A percentile compares a stretch with the other conserved stretches of the same genome.
These are phyloP conservation scores for Cyclophora albipunctata DNA, from an alignment of 2,888 invertebrate species.

Conservation along the genomic window DNA sequence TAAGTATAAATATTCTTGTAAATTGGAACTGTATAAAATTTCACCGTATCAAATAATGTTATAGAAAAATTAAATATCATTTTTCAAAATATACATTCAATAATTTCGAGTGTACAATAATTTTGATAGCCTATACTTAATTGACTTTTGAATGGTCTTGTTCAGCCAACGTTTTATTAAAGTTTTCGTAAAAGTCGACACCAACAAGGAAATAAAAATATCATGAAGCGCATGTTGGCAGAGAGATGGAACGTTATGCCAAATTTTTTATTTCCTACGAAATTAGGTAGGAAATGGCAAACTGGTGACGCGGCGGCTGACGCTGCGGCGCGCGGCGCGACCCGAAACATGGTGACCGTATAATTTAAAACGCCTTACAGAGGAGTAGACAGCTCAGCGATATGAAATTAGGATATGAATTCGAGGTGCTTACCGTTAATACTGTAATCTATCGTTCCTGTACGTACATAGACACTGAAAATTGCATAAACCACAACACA, in stretches of 20 bases:
- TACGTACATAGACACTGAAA: constrained; percentile 21
- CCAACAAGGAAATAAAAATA: not conserved
- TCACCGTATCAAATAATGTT: not conserved
- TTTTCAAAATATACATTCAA: constrained; percentile 41
- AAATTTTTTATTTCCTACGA: constrained; percentile 14
- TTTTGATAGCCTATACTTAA: constrained; percentile 50
- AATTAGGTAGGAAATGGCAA: constrained; percentile 13
- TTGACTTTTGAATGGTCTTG: constrained; percentile 61
- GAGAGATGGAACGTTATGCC: constrained; percentile 1
- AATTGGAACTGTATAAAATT: constrained; percentile 5
- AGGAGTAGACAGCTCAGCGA: constrained; percentile 40
- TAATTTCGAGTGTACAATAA: constrained; percentile 35
- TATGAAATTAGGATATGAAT: constrained; percentile 46
- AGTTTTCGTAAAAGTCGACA: not conserved
- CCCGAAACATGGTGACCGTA: constrained; percentile 11
- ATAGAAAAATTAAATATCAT: constrained; percentile 21
- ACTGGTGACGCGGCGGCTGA: constrained; percentile 13
- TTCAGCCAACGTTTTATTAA: constrained; percentile 31
- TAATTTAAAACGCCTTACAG: constrained; percentile 16
- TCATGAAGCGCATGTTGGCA: constrained; percentile 1
- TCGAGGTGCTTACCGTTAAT: constrained; percentile 8
- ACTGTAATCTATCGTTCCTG: constrained; percentile 8
- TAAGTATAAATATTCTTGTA: constrained; percentile 11
- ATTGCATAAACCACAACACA: constrained; percentile 16
- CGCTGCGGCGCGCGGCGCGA: constrained; percentile 10